These are phyloP conservation scores for Sebastes goodei DNA, from an alignment of 2,797 vertebrate genomes.

Conservation along the genomic window DNA sequence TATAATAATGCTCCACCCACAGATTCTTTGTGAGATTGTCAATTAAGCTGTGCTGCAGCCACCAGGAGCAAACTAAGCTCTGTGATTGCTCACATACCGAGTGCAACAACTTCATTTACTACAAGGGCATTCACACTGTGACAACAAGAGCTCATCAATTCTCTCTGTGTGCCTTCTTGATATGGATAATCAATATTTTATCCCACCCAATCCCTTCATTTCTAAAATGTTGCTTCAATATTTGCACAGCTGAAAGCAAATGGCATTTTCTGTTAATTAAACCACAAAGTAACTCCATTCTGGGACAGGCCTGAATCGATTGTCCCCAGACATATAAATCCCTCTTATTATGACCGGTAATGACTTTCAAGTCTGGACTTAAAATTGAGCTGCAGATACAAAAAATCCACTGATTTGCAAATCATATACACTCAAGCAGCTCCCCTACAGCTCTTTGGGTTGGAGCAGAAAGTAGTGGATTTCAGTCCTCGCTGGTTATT, in stretches of 20 bases:
- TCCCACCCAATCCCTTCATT: background rate
- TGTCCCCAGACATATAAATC: constrained; percentile 24
- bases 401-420: constrained; percentile 5
- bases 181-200: constrained; percentile 33
- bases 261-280: constrained; percentile 19
- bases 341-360: constrained; percentile 9
- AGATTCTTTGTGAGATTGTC: background rate
- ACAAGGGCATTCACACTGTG: background rate
- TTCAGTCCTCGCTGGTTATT: constrained; percentile 16
- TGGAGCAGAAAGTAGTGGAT: constrained; percentile 4
- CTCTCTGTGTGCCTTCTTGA: background rate
- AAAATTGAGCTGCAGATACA: constrained; percentile 5
- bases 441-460: background rate
- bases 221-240: constrained; percentile 6
- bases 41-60: background rate
- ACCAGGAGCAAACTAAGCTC: background rate
- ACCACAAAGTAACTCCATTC: background rate
- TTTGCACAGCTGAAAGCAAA: background rate
- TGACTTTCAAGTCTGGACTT: constrained; percentile 15
- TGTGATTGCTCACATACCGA: background rate
- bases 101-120: constrained; percentile 13
- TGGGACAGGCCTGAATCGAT: constrained; percentile 8
- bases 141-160: constrained; percentile 11
- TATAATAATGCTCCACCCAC: background rate
- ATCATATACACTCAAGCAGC: background rate